These are phyloP conservation scores for Premnoplex brunnescens DNA, from an alignment of 2,797 vertebrate genomes.

Conservation along the genomic window DNA sequence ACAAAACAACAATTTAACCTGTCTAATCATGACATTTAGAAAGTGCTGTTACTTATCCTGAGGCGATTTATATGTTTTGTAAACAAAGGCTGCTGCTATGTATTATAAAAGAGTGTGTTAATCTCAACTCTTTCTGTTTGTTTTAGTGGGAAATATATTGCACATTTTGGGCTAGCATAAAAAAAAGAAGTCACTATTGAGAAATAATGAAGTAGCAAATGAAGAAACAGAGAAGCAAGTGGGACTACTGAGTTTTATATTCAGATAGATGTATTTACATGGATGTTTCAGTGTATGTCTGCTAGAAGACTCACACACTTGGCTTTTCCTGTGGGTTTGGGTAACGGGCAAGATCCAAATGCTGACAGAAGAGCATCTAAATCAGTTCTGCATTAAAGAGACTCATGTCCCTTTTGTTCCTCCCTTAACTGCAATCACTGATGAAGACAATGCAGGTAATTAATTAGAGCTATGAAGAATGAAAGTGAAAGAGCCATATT, in stretches of 20 bases:
- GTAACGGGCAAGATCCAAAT: background rate
- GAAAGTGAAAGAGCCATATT: background rate
- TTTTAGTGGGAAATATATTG: background rate
- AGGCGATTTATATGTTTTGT: background rate
- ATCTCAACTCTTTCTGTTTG: background rate
- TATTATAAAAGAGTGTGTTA: background rate
- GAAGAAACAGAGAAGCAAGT: background rate
- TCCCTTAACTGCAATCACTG: background rate
- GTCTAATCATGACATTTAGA: background rate
- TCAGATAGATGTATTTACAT: background rate
- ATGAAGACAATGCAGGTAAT: slow-evolving; percentile 29
- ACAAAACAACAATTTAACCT: background rate
- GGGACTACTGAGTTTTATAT: background rate
- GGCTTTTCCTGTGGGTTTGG: background rate
- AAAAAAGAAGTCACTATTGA: background rate
- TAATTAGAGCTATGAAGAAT: slow-evolving; percentile 37
- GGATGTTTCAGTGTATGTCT: background rate
- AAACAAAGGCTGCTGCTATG: background rate
- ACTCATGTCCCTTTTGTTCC: slow-evolving; percentile 18
- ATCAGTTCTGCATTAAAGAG: slow-evolving; percentile 11
- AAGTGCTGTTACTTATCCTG: background rate
- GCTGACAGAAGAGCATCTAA: background rate
- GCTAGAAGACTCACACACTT: background rate
- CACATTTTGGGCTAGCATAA: background rate
- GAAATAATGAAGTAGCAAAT: background rate